Percentiles rank a stretch among this genome's conserved stretches.
These are phyloP conservation scores for Microplitis demolitor DNA, from an alignment of 1,140 invertebrate species.

Conservation along the genomic window DNA sequence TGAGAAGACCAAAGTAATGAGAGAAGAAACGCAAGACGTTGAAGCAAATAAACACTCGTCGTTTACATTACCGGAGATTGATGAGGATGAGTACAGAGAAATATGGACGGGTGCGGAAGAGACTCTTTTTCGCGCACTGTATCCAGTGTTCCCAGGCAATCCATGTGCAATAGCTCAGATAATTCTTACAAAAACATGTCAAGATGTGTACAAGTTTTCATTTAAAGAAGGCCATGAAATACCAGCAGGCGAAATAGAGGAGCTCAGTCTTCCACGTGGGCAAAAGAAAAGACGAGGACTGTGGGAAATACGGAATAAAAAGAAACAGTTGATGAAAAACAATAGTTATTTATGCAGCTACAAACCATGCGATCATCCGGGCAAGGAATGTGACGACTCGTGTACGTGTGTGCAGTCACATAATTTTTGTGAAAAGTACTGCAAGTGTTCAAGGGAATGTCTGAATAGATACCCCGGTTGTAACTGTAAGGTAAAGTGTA, in stretches of 20 bases:
- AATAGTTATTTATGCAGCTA: conserved; percentile 87
- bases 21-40: conserved; percentile 45
- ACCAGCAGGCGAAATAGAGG: conserved; percentile 75
- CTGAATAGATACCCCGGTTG: conserved; percentile 98
- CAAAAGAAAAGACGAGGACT: conserved; percentile 95
- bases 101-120: conserved; percentile 92
- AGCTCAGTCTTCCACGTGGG: conserved; percentile 87
- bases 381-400: conserved; percentile 83
- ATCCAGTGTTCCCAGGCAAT: conserved; percentile 90
- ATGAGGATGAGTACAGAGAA: conserved; percentile 57
- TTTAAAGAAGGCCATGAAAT: conserved; percentile 85
- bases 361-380: conserved; percentile 93
- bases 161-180: conserved; percentile 93
- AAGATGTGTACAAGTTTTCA: conserved; percentile 92
- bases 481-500: conserved; percentile 96
- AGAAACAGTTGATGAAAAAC: conserved; percentile 93
- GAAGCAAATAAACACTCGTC: conserved; percentile 58
- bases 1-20: conserved; percentile 44
- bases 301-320: conserved; percentile 94
- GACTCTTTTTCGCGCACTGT: conserved; percentile 86
- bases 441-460: conserved; percentile 93
- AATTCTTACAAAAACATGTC: conserved; percentile 91
- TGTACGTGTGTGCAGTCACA: conserved; percentile 91
- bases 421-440: conserved; percentile 99
- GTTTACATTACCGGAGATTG: conserved; percentile 63